Conservation (phyloP, 1,140 invertebrate genomes). For the Bicyclus anynana region DNA sequence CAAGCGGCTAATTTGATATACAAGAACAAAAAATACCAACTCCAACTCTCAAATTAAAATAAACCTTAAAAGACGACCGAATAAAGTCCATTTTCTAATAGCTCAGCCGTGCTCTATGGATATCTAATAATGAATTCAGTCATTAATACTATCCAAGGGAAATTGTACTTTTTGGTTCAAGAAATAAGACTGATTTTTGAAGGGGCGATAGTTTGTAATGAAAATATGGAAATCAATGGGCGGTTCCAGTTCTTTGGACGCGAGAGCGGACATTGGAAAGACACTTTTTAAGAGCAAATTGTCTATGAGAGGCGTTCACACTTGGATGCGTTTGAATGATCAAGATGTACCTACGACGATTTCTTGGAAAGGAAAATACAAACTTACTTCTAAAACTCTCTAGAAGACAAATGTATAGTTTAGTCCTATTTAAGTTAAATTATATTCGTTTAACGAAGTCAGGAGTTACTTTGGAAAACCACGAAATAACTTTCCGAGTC, state of each 20-base stretch:
- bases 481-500: too few relatives aligned
- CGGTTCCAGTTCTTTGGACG: conserved; percentile 31
- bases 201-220: conserved; percentile 12
- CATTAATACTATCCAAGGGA: conserved; percentile 21
- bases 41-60: conserved; percentile 1
- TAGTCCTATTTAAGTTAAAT: too few relatives aligned
- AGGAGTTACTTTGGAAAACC: too few relatives aligned
- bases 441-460: too few relatives aligned
- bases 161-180: conserved; percentile 5
- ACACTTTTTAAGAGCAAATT: conserved; percentile 20
- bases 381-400: background rate
- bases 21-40: conserved; percentile 10
- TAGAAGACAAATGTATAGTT: too few relatives aligned
- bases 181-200: conserved; percentile 19
- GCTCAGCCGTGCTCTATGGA: conserved; percentile 28
- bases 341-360: background rate
- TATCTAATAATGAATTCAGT: conserved; percentile 35
- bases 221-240: conserved; percentile 42
- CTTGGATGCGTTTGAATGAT: background rate
- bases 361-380: background rate
- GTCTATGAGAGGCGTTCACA: conserved; percentile 7
- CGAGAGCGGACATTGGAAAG: conserved; percentile 23
- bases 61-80: background rate
- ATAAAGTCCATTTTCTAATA: conserved; percentile 18
- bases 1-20: conserved; percentile 34